These are phyloP conservation scores for Centropus bengalensis DNA, from an alignment of 2,113 vertebrate species.

Conservation along the genomic window DNA sequence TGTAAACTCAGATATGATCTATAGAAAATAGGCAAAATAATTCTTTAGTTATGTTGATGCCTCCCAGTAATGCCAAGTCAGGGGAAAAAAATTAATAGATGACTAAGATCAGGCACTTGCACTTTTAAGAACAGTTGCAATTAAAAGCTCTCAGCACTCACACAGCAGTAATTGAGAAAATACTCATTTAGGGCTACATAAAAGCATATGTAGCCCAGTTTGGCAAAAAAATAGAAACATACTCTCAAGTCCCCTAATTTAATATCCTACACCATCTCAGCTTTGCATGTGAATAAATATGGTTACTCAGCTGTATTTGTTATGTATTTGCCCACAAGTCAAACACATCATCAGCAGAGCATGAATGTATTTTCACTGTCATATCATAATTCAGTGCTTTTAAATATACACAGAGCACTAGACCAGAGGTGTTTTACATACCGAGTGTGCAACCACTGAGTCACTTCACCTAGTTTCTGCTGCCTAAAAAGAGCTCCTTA, in stretches of 20 bases:
- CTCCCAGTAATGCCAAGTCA: constrained; percentile 15
- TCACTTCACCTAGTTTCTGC: constrained; percentile 15
- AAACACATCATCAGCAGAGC: neutral
- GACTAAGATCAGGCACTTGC: constrained; percentile 19
- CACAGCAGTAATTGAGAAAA: neutral
- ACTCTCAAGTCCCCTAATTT: neutral
- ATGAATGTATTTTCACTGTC: neutral
- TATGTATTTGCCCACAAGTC: neutral
- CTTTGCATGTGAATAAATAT: neutral
- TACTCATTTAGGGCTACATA: neutral
- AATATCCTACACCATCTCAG: neutral
- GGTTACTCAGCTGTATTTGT: neutral
- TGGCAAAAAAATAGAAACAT: neutral
- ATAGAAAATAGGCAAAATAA: constrained; percentile 41
- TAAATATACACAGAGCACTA: neutral
- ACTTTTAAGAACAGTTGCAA: constrained; percentile 20
- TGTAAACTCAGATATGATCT: constrained; percentile 46
- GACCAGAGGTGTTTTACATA: constrained; percentile 1
- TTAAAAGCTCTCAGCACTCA: constrained; percentile 21
- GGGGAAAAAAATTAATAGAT: neutral
- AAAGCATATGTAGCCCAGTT: neutral
- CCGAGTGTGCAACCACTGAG: constrained; percentile 2
- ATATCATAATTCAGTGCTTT: neutral
- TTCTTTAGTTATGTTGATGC: constrained; percentile 11
- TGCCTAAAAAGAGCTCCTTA: neutral